Evolutionary conservation across 53 echinoderm and acorn worm genomes (phyloP).

Genomic region (Holothuria leucospilota): DNA sequence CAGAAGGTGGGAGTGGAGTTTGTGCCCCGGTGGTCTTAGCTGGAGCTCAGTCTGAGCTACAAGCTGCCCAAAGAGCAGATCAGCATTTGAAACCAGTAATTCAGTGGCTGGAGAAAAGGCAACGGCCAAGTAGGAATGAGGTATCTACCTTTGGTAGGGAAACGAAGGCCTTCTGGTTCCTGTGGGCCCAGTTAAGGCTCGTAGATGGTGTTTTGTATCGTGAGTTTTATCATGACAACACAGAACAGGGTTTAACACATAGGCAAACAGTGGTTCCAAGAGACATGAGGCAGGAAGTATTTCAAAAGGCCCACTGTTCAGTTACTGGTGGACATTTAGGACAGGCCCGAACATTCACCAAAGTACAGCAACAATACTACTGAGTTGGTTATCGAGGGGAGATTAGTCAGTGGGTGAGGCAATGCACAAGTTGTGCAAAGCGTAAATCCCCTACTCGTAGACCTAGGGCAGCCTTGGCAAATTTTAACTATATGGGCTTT

Average conservation of each 20-base stretch:
- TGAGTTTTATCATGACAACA: not conserved
- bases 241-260: not conserved
- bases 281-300: not conserved
- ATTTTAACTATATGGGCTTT: not conserved
- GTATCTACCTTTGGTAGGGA: not conserved
- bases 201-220: not conserved
- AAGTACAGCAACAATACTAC: not conserved
- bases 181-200: not conserved
- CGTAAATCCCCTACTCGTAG: too few relatives aligned
- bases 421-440: not conserved
- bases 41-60: too few relatives aligned
- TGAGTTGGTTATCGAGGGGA: constrained; percentile 1
- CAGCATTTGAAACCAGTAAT: too few relatives aligned
- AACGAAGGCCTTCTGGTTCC: constrained; percentile 1
- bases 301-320: not conserved
- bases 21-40: too few relatives aligned
- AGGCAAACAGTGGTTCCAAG: not conserved
- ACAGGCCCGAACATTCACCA: not conserved
- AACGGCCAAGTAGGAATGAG: not conserved
- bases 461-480: constrained; percentile 3
- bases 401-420: not conserved
- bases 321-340: constrained; percentile 5
- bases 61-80: too few relatives aligned
- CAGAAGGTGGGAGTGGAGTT: too few relatives aligned
- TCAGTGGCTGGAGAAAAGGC: too few relatives aligned